These are phyloP conservation scores for Antitype chi DNA, from an alignment of 2,888 invertebrate genomes.

Conservation along the genomic window DNA sequence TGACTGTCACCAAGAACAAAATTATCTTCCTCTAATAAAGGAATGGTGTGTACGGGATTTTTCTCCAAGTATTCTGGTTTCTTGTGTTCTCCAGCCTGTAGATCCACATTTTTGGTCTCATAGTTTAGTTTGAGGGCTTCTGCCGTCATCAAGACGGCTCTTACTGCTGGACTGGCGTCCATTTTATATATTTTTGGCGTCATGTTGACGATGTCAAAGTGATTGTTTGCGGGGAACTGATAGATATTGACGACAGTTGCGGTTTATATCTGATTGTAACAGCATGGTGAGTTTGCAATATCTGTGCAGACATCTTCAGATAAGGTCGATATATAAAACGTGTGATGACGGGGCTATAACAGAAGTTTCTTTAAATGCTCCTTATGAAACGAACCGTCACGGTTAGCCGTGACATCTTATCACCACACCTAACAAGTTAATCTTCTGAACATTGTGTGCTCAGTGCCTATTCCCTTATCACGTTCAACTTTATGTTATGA, in stretches of 20 bases:
- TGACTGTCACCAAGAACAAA: constrained; percentile 74
- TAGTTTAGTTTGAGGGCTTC: constrained; percentile 71
- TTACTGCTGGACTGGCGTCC: constrained; percentile 69
- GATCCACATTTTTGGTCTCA: constrained; percentile 60
- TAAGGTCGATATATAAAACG: too few species aligned
- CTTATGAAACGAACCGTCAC: too few species aligned
- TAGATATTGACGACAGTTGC: background rate
- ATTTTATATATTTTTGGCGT: constrained; percentile 65
- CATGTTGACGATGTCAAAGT: background rate
- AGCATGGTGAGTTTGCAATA: background rate
- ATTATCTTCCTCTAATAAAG: constrained; percentile 75
- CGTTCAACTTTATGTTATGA: too few species aligned
- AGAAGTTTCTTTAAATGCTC: too few species aligned
- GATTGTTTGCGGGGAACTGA: background rate
- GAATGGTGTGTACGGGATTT: constrained; percentile 73
- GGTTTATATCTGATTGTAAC: background rate
- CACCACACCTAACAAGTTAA: too few species aligned
- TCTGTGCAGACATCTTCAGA: too few species aligned
- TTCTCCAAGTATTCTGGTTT: constrained; percentile 71
- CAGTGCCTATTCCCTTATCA: too few species aligned
- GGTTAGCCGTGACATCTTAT: too few species aligned
- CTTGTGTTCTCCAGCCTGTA: constrained; percentile 56
- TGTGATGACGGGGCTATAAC: too few species aligned
- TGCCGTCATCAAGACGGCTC: constrained; percentile 71
- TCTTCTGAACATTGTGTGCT: too few species aligned